Percentiles rank a stretch among this genome's conserved stretches.
Evolutionary conservation across 2,888 invertebrate species (phyloP).

Genomic region (Xestia sexstrigata): DNA sequence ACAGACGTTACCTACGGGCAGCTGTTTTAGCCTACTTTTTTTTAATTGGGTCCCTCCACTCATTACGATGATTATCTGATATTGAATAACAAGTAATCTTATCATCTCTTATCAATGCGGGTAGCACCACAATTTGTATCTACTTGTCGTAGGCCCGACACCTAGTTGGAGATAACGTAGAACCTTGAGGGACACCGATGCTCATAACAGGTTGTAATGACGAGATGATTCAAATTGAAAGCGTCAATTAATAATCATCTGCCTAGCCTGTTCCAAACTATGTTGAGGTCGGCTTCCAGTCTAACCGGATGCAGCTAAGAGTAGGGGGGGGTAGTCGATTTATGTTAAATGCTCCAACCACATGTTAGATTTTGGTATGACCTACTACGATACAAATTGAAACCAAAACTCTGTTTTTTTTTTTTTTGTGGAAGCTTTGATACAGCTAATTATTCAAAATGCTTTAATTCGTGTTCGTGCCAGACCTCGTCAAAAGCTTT

Average conservation of each 20-base stretch:
- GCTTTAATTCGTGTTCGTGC: background rate
- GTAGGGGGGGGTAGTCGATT: no score
- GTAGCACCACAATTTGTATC: background rate
- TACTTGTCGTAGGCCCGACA: background rate
- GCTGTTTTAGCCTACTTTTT: background rate
- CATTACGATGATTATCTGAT: background rate
- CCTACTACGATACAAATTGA: background rate
- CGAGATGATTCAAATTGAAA: background rate
- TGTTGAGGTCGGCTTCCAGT: background rate
- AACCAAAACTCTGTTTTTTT: background rate
- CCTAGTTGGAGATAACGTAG: conserved; percentile 1
- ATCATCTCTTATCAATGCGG: conserved; percentile 7
- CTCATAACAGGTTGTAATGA: background rate
- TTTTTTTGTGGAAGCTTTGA: background rate
- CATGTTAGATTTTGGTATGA: background rate
- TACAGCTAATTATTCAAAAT: background rate
- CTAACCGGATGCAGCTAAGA: background rate
- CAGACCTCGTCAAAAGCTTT: background rate
- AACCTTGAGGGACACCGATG: conserved; percentile 30
- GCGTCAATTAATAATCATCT: background rate
- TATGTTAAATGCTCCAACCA: no score
- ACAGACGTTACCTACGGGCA: background rate
- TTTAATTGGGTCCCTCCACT: background rate
- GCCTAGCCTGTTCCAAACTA: background rate
- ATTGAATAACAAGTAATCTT: conserved; percentile 1